Evolutionary conservation across 2,113 vertebrate species (phyloP), one percentile per base, ranked within the genome.

Genomic region (Periophthalmus modestus): DNA sequence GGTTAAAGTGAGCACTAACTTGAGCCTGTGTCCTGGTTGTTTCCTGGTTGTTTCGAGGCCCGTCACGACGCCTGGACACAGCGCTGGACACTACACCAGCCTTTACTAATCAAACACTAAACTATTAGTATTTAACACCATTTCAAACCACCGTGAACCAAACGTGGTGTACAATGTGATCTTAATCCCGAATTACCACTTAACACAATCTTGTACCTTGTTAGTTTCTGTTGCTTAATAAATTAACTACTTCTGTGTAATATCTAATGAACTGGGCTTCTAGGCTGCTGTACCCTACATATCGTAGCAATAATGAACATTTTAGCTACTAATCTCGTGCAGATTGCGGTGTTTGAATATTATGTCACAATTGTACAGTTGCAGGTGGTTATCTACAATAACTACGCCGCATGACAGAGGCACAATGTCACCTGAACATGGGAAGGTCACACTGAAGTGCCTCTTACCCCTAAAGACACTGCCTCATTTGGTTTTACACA

Each of bases 391-490:
- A 33, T 34, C 5, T 34, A 34, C 39, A 39, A 39, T 5, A 43
- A 43, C 15, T 18, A 16, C 28, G 19, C 50, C 74, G 70, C 72
- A 13, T 82, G 71, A 62, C 9, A 34, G 55, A 80, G 83, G n/a
- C 52, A 78, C 86, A 91, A 86, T 91, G 92, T 88, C 85, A 84
- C 73, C 28, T 23, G 82, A 61, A 72, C 77, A 66, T 15, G 72
- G 43, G 82, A 92, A 94, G 93, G 91, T 93, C 89, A 92, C 74
- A 59, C 87, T 86, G 28, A 14, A 15, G 57, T 59, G 15, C 11
- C 23, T 59, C 4, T 43, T n/a, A 34, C 3, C n/a, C 62, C 7
- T 5, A n/a, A n/a, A n/a, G 9, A 7, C 7, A 39, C 36, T 39
- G 36, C 36, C 36, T 36, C 7, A 7, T 54, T 54, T n/a, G 18